phyloP scores from a whole-genome alignment of 2,797 vertebrate species.

The Myoxocephalus aenaeus region DNA sequence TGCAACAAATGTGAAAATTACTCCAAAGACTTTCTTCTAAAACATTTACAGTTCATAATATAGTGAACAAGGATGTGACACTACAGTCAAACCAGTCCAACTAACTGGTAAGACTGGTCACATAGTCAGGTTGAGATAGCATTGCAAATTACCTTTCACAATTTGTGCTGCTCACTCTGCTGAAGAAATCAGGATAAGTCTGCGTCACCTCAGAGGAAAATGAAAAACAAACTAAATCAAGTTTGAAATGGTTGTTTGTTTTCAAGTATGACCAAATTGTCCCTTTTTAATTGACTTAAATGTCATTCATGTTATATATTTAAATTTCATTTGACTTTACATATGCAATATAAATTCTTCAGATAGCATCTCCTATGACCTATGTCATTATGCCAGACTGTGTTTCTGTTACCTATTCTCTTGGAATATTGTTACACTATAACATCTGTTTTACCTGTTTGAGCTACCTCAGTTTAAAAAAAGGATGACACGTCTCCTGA shows the following conservation, averaged over 20 bases:
- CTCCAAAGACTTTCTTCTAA: neutral
- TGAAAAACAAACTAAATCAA: neutral
- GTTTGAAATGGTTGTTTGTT: neutral
- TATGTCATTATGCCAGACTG: neutral
- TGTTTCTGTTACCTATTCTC: neutral
- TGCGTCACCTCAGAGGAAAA: neutral
- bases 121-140: neutral
- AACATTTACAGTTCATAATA: neutral
- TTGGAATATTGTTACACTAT: neutral
- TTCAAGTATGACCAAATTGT: conserved; percentile 10
- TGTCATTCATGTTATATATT: conserved; percentile 1
- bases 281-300: conserved; percentile 1
- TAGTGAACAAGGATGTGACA: neutral
- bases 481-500: conserved; percentile 20
- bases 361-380: neutral
- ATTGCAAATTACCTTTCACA: conserved; percentile 10
- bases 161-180: neutral
- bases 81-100: conserved; percentile 3
- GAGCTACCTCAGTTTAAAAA: neutral
- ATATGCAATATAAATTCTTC: neutral
- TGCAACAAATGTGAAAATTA: neutral
- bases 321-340: neutral
- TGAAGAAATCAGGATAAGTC: neutral
- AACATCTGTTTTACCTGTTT: conserved; percentile 10
- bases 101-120: conserved; percentile 28